Conservation (phyloP, 2,888 invertebrate species). For the Tholera decimalis region DNA sequence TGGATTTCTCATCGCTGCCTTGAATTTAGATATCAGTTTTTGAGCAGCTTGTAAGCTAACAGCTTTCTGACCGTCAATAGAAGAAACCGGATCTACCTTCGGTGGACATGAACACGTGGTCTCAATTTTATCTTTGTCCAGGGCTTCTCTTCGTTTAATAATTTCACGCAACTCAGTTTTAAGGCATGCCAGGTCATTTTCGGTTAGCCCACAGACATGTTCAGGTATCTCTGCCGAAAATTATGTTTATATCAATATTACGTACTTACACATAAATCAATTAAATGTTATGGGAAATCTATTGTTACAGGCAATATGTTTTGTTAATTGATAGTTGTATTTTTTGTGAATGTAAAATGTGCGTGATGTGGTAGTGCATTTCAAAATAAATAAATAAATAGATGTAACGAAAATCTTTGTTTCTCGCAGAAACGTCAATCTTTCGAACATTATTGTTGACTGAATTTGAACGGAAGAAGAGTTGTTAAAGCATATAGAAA, state of each 20-base stretch:
- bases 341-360: no score
- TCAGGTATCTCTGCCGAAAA: constrained; percentile 5
- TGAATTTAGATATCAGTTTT: not conserved
- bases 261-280: no score
- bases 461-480: not conserved
- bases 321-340: no score
- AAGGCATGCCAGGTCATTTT: not conserved
- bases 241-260: not conserved
- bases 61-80: not conserved
- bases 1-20: not conserved
- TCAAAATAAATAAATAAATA: not conserved
- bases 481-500: not conserved
- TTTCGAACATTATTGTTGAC: not conserved
- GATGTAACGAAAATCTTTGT: not conserved
- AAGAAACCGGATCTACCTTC: not conserved
- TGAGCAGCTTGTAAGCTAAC: not conserved
- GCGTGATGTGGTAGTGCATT: no score
- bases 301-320: no score
- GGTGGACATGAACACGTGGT: constrained; percentile 5
- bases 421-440: not conserved
- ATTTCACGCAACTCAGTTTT: constrained; percentile 8
- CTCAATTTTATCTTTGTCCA: not conserved
- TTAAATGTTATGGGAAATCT: no score
- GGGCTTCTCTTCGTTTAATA: constrained; percentile 22
- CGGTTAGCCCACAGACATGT: not conserved